Base-by-base conservation (phyloP, 2,888 invertebrate genomes). In the Torymus aiolomorphi region DNA sequence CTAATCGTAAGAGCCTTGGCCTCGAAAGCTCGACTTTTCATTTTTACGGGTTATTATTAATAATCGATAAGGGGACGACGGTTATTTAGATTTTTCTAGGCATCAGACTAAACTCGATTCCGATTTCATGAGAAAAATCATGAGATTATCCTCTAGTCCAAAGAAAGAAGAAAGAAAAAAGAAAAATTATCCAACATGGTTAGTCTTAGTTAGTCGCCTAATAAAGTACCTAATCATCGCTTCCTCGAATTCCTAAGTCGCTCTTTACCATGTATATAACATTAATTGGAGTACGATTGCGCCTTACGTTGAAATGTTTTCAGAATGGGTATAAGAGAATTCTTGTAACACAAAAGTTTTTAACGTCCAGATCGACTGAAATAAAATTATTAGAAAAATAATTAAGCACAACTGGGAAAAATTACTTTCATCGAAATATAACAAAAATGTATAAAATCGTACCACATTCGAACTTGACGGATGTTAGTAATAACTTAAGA, bases 1-100 rank as follows among this genome's bases (percentile, higher is more conserved):
- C 42, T 57, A 51, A 66, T 67, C n/a, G 16, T 31, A 18, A 70
- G 31, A 70, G 16, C 57, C 70, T 70, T 70, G 70, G 49, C 70
- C 57, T 57, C 57, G 57, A 31, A n/a, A 70, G 42, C 70, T 20
- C 14, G 13, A 57, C 56, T 16, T 57, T 10, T 49, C 20, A 57
- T 56, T 69, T 69, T 56, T 67, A 24, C 5, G 20, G 20, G 57
- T 69, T 69, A 69, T 69, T 69, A 54, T 69, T 56, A 16, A 69
- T 56, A 42, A 42, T 54, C n/a, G 16, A 2, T 52, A 42, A 42
- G 8, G 24, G 31, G n/a, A n/a, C 11, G 67, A 57, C 31, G n/a
- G 62, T 1, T 24, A 31, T 59, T 18, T 18, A 18, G 14, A 70
- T 42, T 70, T 70, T 70, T 70, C n/a, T 14, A 12, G 2, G 13